Base-by-base conservation (phyloP, 2,113 vertebrate species). In the Elaphurus davidianus region DNA sequence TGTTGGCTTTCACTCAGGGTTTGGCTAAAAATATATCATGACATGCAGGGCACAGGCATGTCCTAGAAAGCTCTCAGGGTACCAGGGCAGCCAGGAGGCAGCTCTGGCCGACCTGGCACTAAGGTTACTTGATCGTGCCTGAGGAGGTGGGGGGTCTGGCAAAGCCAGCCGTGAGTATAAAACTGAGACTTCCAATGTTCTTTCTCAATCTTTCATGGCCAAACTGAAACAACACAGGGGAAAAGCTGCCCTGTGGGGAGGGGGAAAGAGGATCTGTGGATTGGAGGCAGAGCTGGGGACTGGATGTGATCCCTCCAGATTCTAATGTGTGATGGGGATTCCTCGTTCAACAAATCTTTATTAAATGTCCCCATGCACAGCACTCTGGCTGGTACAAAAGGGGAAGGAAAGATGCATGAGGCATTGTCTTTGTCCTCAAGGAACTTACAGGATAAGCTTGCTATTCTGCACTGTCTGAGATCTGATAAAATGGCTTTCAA, bases 61-160 rank as follows among this genome's bases (percentile, higher is more conserved):
- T 87, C 40, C 89, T 52, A 64, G 94, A 84, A 96, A 87, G 52
- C 21, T n/a, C 43, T 74, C 4, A 1, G 0, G 30, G 40, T 0
- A 21, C 15, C 0, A 13, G 36, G 43, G 64, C 0, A 5, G 78
- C 64, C 43, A 52, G 36, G 43, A 30, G 4, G 3, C 45, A 40
- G 60, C 25, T 81, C 85, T 67, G 62, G 71, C 95, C 54, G 74
- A 78, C 96, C 64, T 86, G 94, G 90, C 67, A 87, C 92, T 43
- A 93, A 93, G 86, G 76, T 93, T 30, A 47, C 15, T 85, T 59
- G 54, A 60, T 95, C 40, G 33, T 57, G 21, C 6, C 25, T 17
- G 79, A 67, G 50, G 27, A 52, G 33, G 27, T 17, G 19, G n/a
- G 43, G 27, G 23, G 25, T 27, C 5, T 67, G 84, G 50, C 23